Percentiles rank a stretch among this genome's conserved stretches.
phyloP scores from a whole-genome alignment of 1,140 invertebrate genomes.

The Mycetomoellerius zeteki region DNA sequence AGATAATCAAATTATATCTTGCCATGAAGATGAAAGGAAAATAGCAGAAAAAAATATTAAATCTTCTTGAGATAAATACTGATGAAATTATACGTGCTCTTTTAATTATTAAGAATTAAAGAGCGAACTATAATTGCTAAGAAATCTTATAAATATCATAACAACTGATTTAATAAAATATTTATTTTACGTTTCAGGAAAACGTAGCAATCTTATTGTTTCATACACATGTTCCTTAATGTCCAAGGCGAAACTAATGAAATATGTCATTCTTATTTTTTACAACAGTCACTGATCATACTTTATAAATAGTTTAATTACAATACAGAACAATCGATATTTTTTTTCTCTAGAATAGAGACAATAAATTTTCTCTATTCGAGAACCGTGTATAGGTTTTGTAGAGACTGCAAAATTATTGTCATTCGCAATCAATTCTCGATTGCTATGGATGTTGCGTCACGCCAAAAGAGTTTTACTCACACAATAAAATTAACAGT shows the following conservation, averaged over 20 bases:
- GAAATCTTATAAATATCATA: conserved; percentile 65
- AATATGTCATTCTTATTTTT: background rate
- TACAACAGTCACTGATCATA: background rate
- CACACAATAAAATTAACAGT: conserved; percentile 49
- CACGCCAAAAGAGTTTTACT: conserved; percentile 68
- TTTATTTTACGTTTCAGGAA: conserved; percentile 67
- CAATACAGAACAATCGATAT: background rate
- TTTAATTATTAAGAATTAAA: conserved; percentile 45
- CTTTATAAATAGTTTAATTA: background rate
- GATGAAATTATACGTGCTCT: conserved; percentile 7
- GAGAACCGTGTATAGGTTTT: conserved; percentile 16
- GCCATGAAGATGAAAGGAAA: background rate
- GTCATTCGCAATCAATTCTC: conserved; percentile 53
- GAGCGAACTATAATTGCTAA: conserved; percentile 40
- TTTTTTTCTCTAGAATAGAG: conserved; percentile 16
- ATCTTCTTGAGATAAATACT: background rate
- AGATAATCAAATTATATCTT: conserved; percentile 19
- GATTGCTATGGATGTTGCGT: conserved; percentile 36
- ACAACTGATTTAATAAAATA: conserved; percentile 70
- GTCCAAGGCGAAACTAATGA: background rate
- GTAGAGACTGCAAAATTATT: conserved; percentile 39
- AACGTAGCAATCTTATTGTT: conserved; percentile 11
- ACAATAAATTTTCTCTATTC: conserved; percentile 29
- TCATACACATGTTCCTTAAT: conserved; percentile 1
- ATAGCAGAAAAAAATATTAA: background rate